Conservation (phyloP, 2,113 vertebrate species). For the Opisthocomus hoazin region DNA sequence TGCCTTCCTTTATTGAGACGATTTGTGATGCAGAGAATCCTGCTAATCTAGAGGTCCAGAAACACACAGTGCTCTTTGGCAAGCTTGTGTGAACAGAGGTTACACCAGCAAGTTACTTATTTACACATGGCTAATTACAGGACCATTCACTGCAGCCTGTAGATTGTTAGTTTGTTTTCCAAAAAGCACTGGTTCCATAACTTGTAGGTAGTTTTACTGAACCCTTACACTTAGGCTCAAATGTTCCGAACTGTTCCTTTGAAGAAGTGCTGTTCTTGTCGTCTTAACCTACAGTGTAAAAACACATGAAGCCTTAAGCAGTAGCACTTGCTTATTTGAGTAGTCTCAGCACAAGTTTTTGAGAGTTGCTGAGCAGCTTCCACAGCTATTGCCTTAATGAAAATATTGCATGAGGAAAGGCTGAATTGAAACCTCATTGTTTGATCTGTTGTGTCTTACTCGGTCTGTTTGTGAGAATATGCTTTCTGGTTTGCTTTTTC, state of each 20-base stretch:
- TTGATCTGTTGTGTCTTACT: not conserved
- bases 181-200: not conserved
- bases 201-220: not conserved
- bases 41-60: not conserved
- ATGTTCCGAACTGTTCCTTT: not conserved
- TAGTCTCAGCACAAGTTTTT: not conserved
- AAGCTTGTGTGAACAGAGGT: not conserved
- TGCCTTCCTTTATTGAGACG: not conserved
- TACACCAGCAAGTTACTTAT: not conserved
- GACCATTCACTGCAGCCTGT: not conserved
- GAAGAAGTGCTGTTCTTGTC: not conserved
- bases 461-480: not conserved
- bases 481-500: not conserved
- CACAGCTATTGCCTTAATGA: not conserved
- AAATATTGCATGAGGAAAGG: not conserved
- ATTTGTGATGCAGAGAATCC: not conserved
- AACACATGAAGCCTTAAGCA: not conserved
- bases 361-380: not conserved
- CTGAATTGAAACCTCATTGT: not conserved
- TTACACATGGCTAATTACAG: not conserved
- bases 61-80: not conserved
- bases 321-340: not conserved
- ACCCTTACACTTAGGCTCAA: not conserved
- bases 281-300: not conserved
- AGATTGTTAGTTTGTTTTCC: not conserved